Percentiles rank a stretch among this genome's conserved stretches.
phyloP scores from a whole-genome alignment of 2,888 invertebrate species.

The Glyphotaelius pellucidus region DNA sequence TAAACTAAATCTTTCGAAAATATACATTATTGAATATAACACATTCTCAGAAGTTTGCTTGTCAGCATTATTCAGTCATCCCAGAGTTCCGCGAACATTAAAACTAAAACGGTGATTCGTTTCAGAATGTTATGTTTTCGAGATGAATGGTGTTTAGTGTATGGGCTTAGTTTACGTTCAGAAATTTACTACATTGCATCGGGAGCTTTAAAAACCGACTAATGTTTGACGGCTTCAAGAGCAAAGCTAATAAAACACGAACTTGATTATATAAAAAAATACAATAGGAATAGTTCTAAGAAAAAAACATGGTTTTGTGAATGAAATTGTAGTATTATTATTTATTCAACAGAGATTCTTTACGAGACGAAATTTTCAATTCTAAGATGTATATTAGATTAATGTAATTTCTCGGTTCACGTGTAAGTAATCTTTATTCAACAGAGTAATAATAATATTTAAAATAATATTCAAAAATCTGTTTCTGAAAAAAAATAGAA shows the following conservation, averaged over 20 bases:
- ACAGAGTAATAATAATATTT: too few relatives aligned
- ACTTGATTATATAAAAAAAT: not conserved
- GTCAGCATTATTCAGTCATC: not conserved
- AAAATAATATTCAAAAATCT: too few relatives aligned
- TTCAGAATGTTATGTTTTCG: constrained; percentile 20
- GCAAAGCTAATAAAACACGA: not conserved
- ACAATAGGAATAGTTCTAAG: not conserved
- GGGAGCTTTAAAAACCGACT: not conserved
- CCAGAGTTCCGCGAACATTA: not conserved
- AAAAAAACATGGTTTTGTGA: not conserved
- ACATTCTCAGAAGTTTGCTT: not conserved
- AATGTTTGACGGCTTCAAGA: not conserved
- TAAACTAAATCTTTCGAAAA: not conserved
- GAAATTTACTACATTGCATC: not conserved
- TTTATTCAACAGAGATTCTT: not conserved
- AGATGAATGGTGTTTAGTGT: constrained; percentile 10
- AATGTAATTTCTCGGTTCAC: too few relatives aligned
- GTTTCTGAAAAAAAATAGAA: too few relatives aligned
- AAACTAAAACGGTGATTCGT: constrained; percentile 14
- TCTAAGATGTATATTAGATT: not conserved
- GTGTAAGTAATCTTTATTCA: too few relatives aligned
- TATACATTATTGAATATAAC: not conserved
- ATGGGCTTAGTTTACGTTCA: not conserved
- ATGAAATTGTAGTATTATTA: not conserved
- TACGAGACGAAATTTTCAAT: not conserved